Evolutionary conservation across 2,888 invertebrate species (phyloP), one percentile per base, ranked within the genome.

Genomic region (Heliconius cydno): DNA sequence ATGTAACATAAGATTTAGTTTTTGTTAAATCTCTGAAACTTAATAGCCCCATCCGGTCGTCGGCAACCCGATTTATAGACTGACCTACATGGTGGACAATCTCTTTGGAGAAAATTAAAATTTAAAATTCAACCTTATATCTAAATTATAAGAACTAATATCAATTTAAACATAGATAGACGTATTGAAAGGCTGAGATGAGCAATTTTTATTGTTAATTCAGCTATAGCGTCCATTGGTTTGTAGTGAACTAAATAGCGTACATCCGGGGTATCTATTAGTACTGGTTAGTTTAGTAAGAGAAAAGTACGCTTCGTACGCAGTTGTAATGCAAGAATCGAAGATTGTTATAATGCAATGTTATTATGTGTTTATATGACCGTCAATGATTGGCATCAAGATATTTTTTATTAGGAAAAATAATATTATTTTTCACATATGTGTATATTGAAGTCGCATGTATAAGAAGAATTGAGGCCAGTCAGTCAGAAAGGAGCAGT

Each of bases 201-300:
- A 92, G 92, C 93, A 94, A 92, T 94, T 91, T 94, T 92, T 90
- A 93, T 94, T 93, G 93, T 93, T 91, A 94, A 93, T 88, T 92
- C 92, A 88, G 88, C 92, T 91, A 92, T 91, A 90, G 88, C 87
- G 91, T 90, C 93, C 94, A 94, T 90, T 94, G 94, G 90, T 86
- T 90, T 88, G 94, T 89, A 93, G 92, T 88, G 91, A 93, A 91
- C 92, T 85, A 93, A 93, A 94, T 94, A 93, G 94, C 92, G 91
- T 87, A 94, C 94, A 94, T 94, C 94, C 95, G 94, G 94, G 92
- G 94, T 92, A 88, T 88, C 92, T 92, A 93, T 94, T 92, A 86
- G 88, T 86, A 81, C 88, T 87, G 89, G 87, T 88, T 85, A 90
- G 88, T 90, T 86, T 86, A 88, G 85, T 90, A 91, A 92, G 88